Evolutionary conservation across 2,888 invertebrate species (phyloP).

Genomic region (Capitulum mitella): DNA sequence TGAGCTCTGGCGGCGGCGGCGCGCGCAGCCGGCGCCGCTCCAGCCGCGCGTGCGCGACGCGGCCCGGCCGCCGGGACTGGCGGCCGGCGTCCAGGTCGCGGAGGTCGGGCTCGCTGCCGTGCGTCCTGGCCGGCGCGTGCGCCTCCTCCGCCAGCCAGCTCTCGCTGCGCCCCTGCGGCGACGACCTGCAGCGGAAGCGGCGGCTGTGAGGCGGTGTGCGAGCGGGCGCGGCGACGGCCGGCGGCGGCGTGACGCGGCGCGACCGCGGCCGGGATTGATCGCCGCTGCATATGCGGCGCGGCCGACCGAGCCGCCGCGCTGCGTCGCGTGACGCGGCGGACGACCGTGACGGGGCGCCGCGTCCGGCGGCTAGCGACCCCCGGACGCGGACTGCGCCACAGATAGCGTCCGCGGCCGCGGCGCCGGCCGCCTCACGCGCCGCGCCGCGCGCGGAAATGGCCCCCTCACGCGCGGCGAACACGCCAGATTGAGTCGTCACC

Average conservation of each 20-base stretch:
- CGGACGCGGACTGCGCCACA: no score
- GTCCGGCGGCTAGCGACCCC: no score
- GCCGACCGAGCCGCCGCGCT: no score
- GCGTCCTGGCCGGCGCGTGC: not conserved
- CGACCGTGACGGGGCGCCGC: no score
- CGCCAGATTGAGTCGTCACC: not conserved
- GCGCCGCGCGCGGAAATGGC: not conserved
- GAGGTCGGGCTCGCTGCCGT: slow-evolving; percentile 19
- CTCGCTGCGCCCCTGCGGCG: not conserved
- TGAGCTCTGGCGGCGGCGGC: not conserved
- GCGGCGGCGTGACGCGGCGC: not conserved
- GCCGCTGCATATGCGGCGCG: no score
- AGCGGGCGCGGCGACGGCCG: not conserved
- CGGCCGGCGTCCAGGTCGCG: not conserved
- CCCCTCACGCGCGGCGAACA: not conserved
- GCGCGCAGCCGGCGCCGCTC: not conserved
- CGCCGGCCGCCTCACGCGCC: not conserved
- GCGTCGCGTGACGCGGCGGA: no score
- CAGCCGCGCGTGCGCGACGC: not conserved
- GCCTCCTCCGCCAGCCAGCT: not conserved
- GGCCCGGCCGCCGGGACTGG: not conserved
- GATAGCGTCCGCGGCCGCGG: not conserved
- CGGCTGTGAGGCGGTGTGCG: no score
- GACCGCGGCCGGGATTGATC: not conserved
- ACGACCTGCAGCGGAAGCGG: not conserved